Evolutionary conservation across 2,797 vertebrate genomes (phyloP), one percentile per base, ranked within the genome.

Genomic region (Anas flavirostris): DNA sequence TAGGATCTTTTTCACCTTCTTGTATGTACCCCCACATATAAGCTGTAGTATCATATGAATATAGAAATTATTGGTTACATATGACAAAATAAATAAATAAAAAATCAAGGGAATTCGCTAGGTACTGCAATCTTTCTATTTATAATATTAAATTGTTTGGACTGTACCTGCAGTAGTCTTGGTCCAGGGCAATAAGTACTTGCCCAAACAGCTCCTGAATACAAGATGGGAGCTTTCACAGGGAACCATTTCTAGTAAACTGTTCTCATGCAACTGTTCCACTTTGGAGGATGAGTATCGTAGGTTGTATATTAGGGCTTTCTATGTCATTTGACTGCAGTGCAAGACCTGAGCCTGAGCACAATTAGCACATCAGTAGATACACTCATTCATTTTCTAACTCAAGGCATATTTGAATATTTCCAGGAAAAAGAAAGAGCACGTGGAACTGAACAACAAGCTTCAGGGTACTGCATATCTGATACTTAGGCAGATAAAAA

Each of bases 361-460:
- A 19, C 5, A 21, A 78, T 78, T 59, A 16, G 2, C 44, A 29
- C 12, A 33, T 23, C 28, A 53, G 9, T 56, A 75, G 25, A 33
- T 50, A 59, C 12, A 44, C 1, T 44, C 16, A 28, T 9, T 63
- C 22, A 26, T 50, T 50, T 72, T 82, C 68, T 60, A 29, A 64
- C 4, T 4, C 25, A 29, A 75, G 37, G 5, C 16, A 35, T 64
- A 25, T 1, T 33, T n/a, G 67, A 91, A 39, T 72, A 56, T 26
- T 73, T 82, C n/a, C n/a, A 69, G 29, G 16, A 43, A 56, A 85
- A 72, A 60, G 5, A 12, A 87, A 43, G 26, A 41, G 33, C 16
- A 13, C 0, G 0, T 22, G 22, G 16, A 64, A 44, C 13, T 56
- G 14, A 26, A 60, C 0, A 0, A 5, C 9, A n/a, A 55, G 4